These are phyloP conservation scores for Pardosa pseudoannulata DNA, from an alignment of 2,888 invertebrate genomes.

Conservation along the genomic window DNA sequence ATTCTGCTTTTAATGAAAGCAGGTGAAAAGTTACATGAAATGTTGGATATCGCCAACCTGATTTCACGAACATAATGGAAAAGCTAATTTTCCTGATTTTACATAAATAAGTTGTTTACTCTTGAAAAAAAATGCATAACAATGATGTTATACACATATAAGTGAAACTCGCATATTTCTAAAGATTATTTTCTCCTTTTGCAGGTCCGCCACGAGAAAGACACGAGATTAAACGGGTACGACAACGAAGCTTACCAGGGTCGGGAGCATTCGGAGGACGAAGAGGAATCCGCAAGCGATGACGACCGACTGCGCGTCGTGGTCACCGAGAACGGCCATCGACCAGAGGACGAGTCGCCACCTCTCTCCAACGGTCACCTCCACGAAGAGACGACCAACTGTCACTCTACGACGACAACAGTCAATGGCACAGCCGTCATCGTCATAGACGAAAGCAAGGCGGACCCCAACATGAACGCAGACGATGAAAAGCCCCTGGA, in stretches of 20 bases:
- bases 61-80: no score
- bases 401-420: neutral
- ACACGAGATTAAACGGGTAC: conserved; percentile 49
- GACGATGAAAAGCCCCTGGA: conserved; percentile 38
- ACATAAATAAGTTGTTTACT: no score
- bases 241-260: conserved; percentile 62
- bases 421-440: conserved; percentile 42
- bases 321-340: conserved; percentile 52
- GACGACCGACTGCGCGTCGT: conserved; percentile 51
- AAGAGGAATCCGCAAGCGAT: conserved; percentile 40
- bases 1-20: no score
- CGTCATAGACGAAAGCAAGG: conserved; percentile 16
- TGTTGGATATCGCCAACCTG: no score
- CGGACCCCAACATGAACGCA: neutral
- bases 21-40: no score
- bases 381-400: conserved; percentile 5
- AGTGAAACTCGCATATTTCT: neutral
- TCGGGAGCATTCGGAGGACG: conserved; percentile 23
- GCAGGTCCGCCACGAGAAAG: conserved; percentile 64
- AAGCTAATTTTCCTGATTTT: no score
- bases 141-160: no score
- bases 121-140: no score
- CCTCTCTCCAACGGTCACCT: conserved; percentile 43
- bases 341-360: conserved; percentile 7
- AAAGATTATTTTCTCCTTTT: neutral